These are phyloP conservation scores for Sorex fumeus DNA, from an alignment of 2,113 vertebrate genomes.

Conservation along the genomic window DNA sequence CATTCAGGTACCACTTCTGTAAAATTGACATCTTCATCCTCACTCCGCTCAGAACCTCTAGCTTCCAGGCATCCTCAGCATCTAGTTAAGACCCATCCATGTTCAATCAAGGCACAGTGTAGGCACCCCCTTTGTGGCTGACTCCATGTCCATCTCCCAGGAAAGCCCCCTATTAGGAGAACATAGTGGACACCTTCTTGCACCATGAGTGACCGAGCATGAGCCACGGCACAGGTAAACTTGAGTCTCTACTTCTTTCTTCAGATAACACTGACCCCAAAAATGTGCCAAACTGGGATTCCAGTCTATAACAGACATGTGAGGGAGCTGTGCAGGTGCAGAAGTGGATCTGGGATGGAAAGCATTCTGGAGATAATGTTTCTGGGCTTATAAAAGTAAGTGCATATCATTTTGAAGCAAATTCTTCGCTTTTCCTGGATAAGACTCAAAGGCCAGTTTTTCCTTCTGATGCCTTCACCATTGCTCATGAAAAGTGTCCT, in stretches of 20 bases:
- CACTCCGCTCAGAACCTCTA: background rate
- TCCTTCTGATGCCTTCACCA: background rate
- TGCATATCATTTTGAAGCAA: background rate
- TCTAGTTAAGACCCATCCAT: background rate
- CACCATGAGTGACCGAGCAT: no score
- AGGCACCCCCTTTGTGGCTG: background rate
- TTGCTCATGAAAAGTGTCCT: background rate
- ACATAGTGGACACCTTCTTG: no score
- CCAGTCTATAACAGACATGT: background rate
- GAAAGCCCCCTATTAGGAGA: no score
- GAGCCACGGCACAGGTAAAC: no score
- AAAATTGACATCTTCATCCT: background rate
- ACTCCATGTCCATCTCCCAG: background rate
- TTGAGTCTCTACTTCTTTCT: background rate
- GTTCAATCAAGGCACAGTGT: no score
- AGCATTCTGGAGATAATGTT: background rate
- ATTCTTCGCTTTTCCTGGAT: background rate
- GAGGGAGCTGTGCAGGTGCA: background rate
- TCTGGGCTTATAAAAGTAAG: background rate
- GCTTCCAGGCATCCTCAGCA: background rate
- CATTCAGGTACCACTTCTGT: background rate
- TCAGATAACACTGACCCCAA: background rate
- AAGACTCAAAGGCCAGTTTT: background rate
- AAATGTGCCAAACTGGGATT: background rate
- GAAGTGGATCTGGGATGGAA: fast-evolving